Evolutionary conservation across 2,113 vertebrate genomes (phyloP).

Genomic region (Pterophyllum scalare): DNA sequence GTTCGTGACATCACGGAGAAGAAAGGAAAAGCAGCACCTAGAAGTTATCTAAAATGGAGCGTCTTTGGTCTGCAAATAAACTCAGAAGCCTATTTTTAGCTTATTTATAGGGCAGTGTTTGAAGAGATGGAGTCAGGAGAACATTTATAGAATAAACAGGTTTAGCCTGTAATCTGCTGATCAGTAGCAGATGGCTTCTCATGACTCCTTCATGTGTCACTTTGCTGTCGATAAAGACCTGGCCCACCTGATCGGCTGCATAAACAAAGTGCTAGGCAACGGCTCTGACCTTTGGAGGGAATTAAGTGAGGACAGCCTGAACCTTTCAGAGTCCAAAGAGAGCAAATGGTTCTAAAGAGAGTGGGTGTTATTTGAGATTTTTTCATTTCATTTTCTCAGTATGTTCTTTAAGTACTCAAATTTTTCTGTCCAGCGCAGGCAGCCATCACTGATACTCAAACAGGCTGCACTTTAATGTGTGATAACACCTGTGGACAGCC

Average conservation of each 20-base stretch:
- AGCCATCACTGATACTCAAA: constrained; percentile 21
- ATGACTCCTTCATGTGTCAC: constrained; percentile 38
- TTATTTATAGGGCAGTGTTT: constrained; percentile 22
- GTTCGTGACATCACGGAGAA: constrained; percentile 19
- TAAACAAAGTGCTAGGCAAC: constrained; percentile 71
- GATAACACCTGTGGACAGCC: constrained; percentile 24
- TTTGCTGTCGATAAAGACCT: constrained; percentile 32
- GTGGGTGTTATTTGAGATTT: constrained; percentile 45
- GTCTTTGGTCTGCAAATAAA: constrained; percentile 23
- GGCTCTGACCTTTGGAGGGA: constrained; percentile 74
- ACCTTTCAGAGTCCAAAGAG: constrained; percentile 62
- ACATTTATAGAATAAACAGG: constrained; percentile 30
- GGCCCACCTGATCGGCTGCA: constrained; percentile 44
- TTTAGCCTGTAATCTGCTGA: constrained; percentile 21
- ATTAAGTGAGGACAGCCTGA: constrained; percentile 71
- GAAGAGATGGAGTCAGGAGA: neutral
- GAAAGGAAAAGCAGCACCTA: neutral
- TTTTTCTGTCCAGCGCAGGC: constrained; percentile 15
- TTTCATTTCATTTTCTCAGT: constrained; percentile 28
- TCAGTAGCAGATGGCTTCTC: constrained; percentile 30
- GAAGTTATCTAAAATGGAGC: constrained; percentile 1
- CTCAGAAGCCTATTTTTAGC: constrained; percentile 35
- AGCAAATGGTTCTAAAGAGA: constrained; percentile 45
- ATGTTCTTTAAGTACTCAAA: neutral
- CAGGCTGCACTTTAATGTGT: constrained; percentile 37